Percentiles rank a stretch among this genome's conserved stretches.
Conservation (phyloP, 2,888 invertebrate genomes). For the Yponomeuta cagnagella region DNA sequence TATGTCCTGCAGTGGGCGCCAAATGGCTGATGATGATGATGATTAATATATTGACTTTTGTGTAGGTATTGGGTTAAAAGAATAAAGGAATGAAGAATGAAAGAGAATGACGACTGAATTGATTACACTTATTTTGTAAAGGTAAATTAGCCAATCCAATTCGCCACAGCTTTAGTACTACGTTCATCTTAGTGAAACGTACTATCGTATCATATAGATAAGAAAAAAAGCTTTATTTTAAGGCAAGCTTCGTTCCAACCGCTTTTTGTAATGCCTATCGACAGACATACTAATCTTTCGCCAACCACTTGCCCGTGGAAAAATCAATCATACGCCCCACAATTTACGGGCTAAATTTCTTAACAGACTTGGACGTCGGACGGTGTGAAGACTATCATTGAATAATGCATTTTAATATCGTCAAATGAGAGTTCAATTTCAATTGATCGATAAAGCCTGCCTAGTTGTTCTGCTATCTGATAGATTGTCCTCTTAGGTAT, state of each 20-base stretch:
- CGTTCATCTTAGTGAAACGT: neutral
- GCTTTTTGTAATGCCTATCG: slow-evolving; percentile 32
- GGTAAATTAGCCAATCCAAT: neutral
- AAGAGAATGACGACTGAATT: no score
- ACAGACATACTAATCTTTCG: slow-evolving; percentile 16
- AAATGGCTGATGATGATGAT: no score
- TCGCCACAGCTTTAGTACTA: neutral
- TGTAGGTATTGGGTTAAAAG: no score
- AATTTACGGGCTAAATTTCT: neutral
- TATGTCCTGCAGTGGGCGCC: no score
- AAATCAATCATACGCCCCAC: neutral
- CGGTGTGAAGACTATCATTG: slow-evolving; percentile 11
- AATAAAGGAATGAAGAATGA: no score
- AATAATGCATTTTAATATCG: slow-evolving; percentile 15
- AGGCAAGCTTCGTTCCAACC: slow-evolving; percentile 46
- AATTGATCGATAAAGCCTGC: neutral
- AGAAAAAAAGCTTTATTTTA: slow-evolving; percentile 18
- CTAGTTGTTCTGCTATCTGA: slow-evolving; percentile 11
- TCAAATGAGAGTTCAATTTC: slow-evolving; percentile 5
- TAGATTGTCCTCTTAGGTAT: slow-evolving; percentile 14
- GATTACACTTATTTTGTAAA: no score
- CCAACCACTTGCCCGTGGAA: neutral
- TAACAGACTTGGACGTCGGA: neutral
- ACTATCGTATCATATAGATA: neutral
- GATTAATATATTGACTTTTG: no score